phyloP scores from a whole-genome alignment of 2,797 vertebrate genomes.

The Ptychobarbus kaznakovi region DNA sequence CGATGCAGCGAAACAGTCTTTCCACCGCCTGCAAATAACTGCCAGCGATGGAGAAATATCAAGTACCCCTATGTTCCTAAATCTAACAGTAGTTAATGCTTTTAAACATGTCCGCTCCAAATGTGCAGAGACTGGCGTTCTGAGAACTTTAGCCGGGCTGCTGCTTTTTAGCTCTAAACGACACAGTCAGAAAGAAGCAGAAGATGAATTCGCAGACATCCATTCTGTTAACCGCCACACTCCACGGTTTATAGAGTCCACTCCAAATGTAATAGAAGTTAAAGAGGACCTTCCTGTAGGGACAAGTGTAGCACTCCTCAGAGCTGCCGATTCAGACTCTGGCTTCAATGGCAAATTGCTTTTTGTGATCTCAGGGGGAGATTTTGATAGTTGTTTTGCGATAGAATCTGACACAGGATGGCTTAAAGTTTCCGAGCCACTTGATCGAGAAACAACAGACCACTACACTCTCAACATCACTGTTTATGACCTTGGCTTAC shows the following conservation, averaged over 20 bases:
- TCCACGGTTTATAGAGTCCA: conserved; percentile 76
- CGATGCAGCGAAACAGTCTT: conserved; percentile 74
- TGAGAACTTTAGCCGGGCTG: conserved; percentile 83
- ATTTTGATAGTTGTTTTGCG: conserved; percentile 81
- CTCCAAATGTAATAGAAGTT: conserved; percentile 76
- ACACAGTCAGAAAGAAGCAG: conserved; percentile 73
- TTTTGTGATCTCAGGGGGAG: conserved; percentile 83
- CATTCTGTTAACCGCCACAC: conserved; percentile 80
- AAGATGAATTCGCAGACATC: conserved; percentile 80
- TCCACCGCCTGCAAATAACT: conserved; percentile 82
- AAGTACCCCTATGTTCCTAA: conserved; percentile 79
- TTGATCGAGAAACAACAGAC: conserved; percentile 82
- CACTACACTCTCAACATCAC: conserved; percentile 83
- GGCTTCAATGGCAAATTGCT: conserved; percentile 86
- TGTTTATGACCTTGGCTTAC: conserved; percentile 85
- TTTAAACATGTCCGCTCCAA: conserved; percentile 75
- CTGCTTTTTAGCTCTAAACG: conserved; percentile 82
- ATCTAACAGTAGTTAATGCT: conserved; percentile 79
- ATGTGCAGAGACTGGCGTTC: conserved; percentile 85
- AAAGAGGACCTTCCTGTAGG: conserved; percentile 79
- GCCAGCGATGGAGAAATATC: conserved; percentile 85
- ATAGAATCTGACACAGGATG: conserved; percentile 84
- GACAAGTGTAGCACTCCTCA: conserved; percentile 73
- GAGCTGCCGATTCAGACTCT: conserved; percentile 81
- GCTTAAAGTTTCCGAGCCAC: conserved; percentile 80